Evolutionary conservation across 2,888 invertebrate genomes (phyloP).

Genomic region (Synergus umbraculus): DNA sequence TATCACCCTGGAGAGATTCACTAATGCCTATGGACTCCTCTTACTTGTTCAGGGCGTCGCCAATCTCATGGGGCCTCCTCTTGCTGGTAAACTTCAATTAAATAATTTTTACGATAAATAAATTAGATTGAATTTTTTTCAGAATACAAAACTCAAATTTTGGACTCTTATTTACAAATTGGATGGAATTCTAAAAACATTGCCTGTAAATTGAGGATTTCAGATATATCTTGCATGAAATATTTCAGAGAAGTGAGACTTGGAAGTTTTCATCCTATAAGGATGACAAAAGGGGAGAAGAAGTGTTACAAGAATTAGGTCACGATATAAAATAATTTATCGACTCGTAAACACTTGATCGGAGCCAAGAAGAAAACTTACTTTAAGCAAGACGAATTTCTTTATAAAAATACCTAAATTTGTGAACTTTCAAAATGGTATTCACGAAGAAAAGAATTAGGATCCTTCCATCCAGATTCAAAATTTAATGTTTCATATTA

Average conservation of each 20-base stretch:
- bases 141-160: too few species aligned
- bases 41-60: constrained; percentile 93
- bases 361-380: not conserved
- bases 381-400: not conserved
- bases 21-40: constrained; percentile 93
- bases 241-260: not conserved
- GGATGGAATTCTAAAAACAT: too few species aligned
- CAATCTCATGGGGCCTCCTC: constrained; percentile 92
- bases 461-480: too few species aligned
- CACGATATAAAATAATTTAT: not conserved
- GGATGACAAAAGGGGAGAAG: not conserved
- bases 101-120: not conserved
- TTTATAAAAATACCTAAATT: not conserved
- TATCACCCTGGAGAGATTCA: constrained; percentile 93
- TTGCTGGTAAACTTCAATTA: constrained; percentile 84
- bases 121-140: not conserved
- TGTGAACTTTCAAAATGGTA: not conserved
- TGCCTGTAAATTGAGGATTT: not conserved
- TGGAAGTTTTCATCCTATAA: not conserved
- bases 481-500: too few species aligned
- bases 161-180: too few species aligned
- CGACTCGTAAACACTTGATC: not conserved
- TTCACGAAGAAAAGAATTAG: not conserved
- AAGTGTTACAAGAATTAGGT: not conserved
- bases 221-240: not conserved